phyloP scores from a whole-genome alignment of 2,888 invertebrate species.

The Epirrhoe alternata region DNA sequence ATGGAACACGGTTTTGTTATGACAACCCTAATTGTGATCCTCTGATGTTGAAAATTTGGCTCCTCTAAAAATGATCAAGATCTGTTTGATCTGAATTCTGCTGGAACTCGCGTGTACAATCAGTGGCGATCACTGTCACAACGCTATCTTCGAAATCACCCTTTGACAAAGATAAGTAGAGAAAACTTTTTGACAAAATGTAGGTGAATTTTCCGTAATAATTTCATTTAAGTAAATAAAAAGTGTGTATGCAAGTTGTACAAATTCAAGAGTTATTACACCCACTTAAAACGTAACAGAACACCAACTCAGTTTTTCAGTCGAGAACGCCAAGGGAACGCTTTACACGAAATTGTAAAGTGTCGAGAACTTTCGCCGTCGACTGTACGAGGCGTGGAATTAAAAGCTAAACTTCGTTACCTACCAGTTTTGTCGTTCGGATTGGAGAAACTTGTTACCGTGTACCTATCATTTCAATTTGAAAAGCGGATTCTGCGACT shows the following conservation, averaged over 20 bases:
- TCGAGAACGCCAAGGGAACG: slow-evolving; percentile 15
- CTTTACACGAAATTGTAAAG: slow-evolving; percentile 25
- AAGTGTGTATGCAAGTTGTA: slow-evolving; percentile 10
- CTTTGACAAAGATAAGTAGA: neutral
- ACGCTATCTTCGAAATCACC: neutral
- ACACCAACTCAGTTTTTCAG: slow-evolving; percentile 25
- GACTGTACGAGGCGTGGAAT: slow-evolving; percentile 65
- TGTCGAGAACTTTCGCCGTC: slow-evolving; percentile 39
- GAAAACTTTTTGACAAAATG: neutral
- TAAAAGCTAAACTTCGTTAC: slow-evolving; percentile 82
- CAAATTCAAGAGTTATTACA: slow-evolving; percentile 20
- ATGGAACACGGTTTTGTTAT: neutral
- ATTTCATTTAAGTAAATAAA: slow-evolving; percentile 5
- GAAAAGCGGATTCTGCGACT: slow-evolving; percentile 76
- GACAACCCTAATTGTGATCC: slow-evolving; percentile 32
- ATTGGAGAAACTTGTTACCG: slow-evolving; percentile 82
- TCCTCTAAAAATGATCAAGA: slow-evolving; percentile 63
- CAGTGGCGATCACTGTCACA: neutral
- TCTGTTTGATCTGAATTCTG: slow-evolving; percentile 45
- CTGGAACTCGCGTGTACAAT: neutral
- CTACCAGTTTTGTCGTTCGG: slow-evolving; percentile 74
- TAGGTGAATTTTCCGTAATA: neutral
- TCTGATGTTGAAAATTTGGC: slow-evolving; percentile 17
- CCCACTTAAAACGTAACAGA: slow-evolving; percentile 17
- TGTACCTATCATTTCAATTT: slow-evolving; percentile 80